phyloP scores from a whole-genome alignment of 1,140 invertebrate genomes.

The Rhopalosiphum maidis region DNA sequence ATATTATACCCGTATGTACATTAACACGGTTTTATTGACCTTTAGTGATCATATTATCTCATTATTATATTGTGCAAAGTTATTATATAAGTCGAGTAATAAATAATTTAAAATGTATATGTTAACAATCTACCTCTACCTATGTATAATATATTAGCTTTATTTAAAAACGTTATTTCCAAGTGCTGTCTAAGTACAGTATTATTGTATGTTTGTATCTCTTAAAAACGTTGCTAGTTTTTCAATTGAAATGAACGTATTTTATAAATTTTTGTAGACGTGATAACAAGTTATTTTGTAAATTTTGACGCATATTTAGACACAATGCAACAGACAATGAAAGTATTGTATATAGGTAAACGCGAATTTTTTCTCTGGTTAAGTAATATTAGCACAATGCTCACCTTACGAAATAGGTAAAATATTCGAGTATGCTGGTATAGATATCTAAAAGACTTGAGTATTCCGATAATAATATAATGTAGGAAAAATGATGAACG shows the following conservation, averaged over 20 bases:
- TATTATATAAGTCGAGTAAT: neutral
- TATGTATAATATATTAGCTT: no score
- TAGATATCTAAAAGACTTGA: neutral
- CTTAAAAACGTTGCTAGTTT: no score
- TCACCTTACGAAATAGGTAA: neutral
- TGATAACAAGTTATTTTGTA: neutral
- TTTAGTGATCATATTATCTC: neutral
- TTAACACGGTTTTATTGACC: neutral
- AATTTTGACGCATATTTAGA: neutral
- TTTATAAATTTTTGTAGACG: no score
- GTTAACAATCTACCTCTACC: no score
- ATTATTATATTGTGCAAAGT: neutral
- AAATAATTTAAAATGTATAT: neutral
- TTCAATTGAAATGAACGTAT: no score
- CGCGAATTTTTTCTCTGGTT: neutral
- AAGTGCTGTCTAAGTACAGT: no score
- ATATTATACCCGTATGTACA: neutral
- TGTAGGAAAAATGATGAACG: neutral
- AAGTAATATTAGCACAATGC: neutral
- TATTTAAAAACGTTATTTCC: no score
- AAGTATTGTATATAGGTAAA: neutral
- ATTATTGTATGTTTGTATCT: no score
- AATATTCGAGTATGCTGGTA: neutral
- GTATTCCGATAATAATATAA: neutral
- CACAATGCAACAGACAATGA: neutral